phyloP scores from a whole-genome alignment of 1,140 invertebrate species.

The Druon quercuslanigerum region DNA sequence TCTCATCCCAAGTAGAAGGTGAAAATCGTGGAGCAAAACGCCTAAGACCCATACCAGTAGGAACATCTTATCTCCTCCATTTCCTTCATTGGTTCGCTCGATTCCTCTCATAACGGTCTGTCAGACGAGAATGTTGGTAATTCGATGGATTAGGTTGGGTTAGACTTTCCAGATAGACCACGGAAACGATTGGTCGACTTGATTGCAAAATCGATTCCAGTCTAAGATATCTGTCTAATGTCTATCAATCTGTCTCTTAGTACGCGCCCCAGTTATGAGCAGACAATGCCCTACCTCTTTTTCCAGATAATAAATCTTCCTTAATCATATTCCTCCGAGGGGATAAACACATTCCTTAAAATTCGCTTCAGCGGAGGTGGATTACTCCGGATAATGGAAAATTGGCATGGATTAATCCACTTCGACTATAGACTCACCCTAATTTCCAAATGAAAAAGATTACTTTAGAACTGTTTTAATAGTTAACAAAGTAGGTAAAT shows the following conservation, averaged over 20 bases:
- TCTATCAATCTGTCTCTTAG: conserved; percentile 53
- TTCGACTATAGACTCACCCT: no score
- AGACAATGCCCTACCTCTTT: conserved; percentile 17
- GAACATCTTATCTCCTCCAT: conserved; percentile 20
- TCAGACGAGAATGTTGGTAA: conserved; percentile 26
- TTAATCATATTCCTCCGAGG: background rate
- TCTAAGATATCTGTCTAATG: conserved; percentile 53
- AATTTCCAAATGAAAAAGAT: no score
- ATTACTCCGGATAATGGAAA: no score
- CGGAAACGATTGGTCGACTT: conserved; percentile 65
- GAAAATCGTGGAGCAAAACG: conserved; percentile 2
- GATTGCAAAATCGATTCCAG: conserved; percentile 70
- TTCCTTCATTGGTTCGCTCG: conserved; percentile 29
- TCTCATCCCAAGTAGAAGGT: background rate
- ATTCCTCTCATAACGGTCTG: conserved; percentile 27
- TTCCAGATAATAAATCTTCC: conserved; percentile 6
- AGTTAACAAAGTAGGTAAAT: no score
- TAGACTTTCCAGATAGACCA: conserved; percentile 22
- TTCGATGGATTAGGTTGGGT: conserved; percentile 29
- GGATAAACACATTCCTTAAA: no score
- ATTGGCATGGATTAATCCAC: no score
- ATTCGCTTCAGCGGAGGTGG: no score
- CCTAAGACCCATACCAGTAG: background rate
- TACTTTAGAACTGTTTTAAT: no score
- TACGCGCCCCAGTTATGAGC: conserved; percentile 25